phyloP scores from a whole-genome alignment of 2,888 invertebrate genomes.

The Julus scanicus region DNA sequence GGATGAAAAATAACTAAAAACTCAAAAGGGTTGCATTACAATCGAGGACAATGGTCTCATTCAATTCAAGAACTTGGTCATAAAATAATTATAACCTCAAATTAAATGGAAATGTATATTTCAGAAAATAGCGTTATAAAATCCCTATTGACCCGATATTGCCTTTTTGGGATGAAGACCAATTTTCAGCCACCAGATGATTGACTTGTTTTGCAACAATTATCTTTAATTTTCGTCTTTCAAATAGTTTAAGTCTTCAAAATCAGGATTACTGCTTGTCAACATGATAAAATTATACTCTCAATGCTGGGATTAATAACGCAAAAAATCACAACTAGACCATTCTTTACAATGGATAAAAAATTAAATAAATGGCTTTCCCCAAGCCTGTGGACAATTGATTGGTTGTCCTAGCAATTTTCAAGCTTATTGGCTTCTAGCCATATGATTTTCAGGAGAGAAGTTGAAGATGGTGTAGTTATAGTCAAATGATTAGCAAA shows the following conservation, averaged over 20 bases:
- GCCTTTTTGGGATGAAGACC: neutral
- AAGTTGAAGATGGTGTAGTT: neutral
- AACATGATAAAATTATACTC: conserved; percentile 6
- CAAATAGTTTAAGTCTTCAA: conserved; percentile 1
- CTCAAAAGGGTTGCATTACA: neutral
- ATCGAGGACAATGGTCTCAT: conserved; percentile 25
- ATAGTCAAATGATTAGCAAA: neutral
- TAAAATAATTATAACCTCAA: conserved; percentile 38
- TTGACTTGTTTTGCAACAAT: conserved; percentile 34
- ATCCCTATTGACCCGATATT: conserved; percentile 25
- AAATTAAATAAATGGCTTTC: conserved; percentile 10
- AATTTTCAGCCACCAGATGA: neutral
- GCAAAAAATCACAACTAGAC: neutral
- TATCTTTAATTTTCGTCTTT: neutral
- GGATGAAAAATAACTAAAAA: neutral
- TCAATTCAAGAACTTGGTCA: conserved; percentile 10
- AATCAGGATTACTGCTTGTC: conserved; percentile 30
- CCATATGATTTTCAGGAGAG: neutral
- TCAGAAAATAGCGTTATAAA: neutral
- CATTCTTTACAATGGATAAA: neutral
- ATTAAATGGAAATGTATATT: conserved; percentile 2
- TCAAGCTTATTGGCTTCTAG: neutral
- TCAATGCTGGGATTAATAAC: neutral
- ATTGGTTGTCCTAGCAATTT: conserved; percentile 23
- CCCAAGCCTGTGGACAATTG: neutral